These are phyloP conservation scores for Terebella lapidaria DNA, from an alignment of 2,888 invertebrate genomes.

Conservation along the genomic window DNA sequence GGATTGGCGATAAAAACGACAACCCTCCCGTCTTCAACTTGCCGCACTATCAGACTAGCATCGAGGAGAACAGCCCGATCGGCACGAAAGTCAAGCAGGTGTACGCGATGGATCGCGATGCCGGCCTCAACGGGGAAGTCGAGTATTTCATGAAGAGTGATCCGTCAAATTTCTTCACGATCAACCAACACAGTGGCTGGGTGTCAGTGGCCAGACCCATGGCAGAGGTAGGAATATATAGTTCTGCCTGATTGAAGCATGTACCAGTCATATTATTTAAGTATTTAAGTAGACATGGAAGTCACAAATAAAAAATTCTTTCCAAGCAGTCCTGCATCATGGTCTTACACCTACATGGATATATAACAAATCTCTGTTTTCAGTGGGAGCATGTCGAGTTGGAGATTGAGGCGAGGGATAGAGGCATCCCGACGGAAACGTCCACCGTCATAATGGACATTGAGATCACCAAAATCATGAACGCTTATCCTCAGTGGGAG, in stretches of 20 bases:
- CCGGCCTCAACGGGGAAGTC: conserved; percentile 81
- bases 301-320: no score
- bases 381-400: conserved; percentile 49
- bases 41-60: conserved; percentile 34
- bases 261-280: no score
- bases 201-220: conserved; percentile 90
- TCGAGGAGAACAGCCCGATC: conserved; percentile 35
- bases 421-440: conserved; percentile 90
- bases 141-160: conserved; percentile 60
- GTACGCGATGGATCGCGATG: conserved; percentile 94
- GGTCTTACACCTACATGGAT: no score
- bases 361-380: no score
- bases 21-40: conserved; percentile 46
- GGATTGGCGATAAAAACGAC: conserved; percentile 47
- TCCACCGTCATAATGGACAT: conserved; percentile 96
- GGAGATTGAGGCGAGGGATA: conserved; percentile 97
- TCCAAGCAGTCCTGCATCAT: no score
- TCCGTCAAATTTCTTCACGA: conserved; percentile 85
- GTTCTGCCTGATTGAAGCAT: no score
- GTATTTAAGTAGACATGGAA: no score
- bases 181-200: conserved; percentile 95
- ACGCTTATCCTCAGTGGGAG: conserved; percentile 29
- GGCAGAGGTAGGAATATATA: conserved; percentile 30
- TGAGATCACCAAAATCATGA: conserved; percentile 71
- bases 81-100: conserved; percentile 57